A percentile compares a stretch with the other conserved stretches of the same genome.
Evolutionary conservation across 2,888 invertebrate species (phyloP).

Genomic region (Xestoiulus laeticollis): DNA sequence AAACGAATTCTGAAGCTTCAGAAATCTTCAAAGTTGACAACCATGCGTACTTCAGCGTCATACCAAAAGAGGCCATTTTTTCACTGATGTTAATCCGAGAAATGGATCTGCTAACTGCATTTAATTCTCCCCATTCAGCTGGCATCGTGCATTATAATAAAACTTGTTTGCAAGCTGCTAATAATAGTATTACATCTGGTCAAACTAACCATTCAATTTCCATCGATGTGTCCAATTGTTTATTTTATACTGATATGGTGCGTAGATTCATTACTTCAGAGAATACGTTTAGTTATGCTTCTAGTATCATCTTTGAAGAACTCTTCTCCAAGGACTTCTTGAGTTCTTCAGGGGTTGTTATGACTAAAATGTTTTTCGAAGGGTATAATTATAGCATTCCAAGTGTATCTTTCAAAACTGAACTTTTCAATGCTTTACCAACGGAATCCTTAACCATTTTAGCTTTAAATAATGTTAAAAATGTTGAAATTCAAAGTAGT

Average conservation of each 20-base stretch:
- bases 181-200: no score
- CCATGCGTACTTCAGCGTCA: no score
- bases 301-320: neutral
- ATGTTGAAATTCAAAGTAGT: no score
- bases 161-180: no score
- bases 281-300: neutral
- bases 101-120: no score
- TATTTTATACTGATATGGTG: neutral
- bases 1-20: no score
- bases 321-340: slow-evolving; percentile 33
- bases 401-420: slow-evolving; percentile 16
- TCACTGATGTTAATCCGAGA: no score
- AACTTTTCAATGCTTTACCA: neutral
- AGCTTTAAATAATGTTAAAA: neutral
- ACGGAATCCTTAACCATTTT: neutral
- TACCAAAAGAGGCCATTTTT: no score
- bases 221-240: neutral
- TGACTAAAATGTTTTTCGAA: neutral
- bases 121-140: no score
- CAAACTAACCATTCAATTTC: no score
- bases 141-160: no score
- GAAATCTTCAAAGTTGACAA: no score
- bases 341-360: neutral
- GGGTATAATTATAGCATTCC: neutral
- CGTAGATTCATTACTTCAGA: neutral